Base-by-base conservation (phyloP, 2,797 vertebrate genomes). In the Pitangus sulphuratus region DNA sequence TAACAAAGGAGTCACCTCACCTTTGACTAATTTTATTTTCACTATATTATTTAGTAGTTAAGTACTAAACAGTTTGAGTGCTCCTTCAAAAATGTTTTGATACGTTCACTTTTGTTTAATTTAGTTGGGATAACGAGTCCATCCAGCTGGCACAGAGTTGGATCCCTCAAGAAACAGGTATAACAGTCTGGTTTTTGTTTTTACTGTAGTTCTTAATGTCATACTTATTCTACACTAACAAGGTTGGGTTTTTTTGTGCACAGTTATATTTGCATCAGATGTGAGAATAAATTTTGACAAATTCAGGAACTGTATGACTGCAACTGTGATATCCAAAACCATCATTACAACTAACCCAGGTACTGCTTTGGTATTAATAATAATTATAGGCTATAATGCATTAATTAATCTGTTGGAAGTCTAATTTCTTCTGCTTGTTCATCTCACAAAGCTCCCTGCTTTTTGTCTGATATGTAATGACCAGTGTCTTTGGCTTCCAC, bases 261-360 rank as follows among this genome's bases (percentile, higher is more conserved):
- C 97, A 99, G 99, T 99, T 76, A 98, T 99, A 97, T 99, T 99
- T 98, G 98, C 99, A 81, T 97, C 99, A 24, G 99, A 99, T 60
- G 98, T 98, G 62, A 99, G 98, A 97, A 99, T 99, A 94, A 99
- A 97, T 97, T 99, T 99, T 98, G 99, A 99, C 98, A 99, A 98
- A 97, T 99, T 99, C 97, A 98, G 99, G 93, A 98, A 98, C 80
- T 95, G 98, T 94, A 99, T 99, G 99, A 97, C 98, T 78, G 99
- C 99, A 85, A 99, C 98, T 28, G 98, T 99, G 86, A 99, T 98
- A 95, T 99, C 99, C 45, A 99, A 99, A 98, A 99, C 98, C 90
- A 99, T 99, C 91, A 98, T 99, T 90, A 99, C 99, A 62, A 97
- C 99, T 70, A 99, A 99, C 92, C 99, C 99, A 93, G 99, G 99